phyloP scores from a whole-genome alignment of 2,113 vertebrate genomes.

The Hippocampus mohnikei region DNA sequence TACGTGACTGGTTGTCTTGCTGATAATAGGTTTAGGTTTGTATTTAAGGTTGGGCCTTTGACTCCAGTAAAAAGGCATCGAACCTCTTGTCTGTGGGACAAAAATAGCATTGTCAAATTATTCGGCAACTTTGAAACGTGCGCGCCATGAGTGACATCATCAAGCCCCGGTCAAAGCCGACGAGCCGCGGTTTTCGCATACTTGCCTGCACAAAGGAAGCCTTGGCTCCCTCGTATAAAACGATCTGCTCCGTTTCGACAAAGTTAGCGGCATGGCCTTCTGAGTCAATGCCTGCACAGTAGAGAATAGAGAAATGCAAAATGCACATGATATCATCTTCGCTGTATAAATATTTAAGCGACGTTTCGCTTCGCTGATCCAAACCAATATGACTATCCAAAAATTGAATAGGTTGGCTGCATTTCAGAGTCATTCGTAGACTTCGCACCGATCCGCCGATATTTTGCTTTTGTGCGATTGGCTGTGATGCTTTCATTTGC shows the following conservation, averaged over 20 bases:
- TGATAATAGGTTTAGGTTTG: conserved; percentile 94
- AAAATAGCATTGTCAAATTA: neutral
- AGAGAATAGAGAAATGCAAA: neutral
- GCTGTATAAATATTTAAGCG: neutral
- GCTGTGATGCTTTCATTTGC: too few relatives aligned
- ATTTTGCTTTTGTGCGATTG: too few relatives aligned
- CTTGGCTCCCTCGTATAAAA: conserved; percentile 84
- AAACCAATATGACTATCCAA: too few relatives aligned
- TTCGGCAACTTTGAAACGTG: neutral
- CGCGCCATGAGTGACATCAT: neutral
- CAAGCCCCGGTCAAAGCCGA: neutral
- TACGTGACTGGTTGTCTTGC: conserved; percentile 81
- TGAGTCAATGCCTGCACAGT: conserved; percentile 86
- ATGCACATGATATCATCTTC: neutral
- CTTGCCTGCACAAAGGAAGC: conserved; percentile 89
- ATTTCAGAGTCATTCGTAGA: too few relatives aligned
- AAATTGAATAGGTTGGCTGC: too few relatives aligned
- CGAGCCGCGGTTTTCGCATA: neutral
- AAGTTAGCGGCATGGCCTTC: conserved; percentile 98
- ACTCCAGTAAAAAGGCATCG: conserved; percentile 98
- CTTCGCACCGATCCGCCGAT: too few relatives aligned
- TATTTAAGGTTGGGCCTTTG: conserved; percentile 98
- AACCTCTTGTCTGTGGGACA: conserved; percentile 84
- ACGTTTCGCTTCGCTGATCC: too few relatives aligned
- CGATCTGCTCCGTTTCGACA: conserved; percentile 95